phyloP scores from a whole-genome alignment of 2,888 invertebrate species.

The Acanthococcus lagerstroemiae region DNA sequence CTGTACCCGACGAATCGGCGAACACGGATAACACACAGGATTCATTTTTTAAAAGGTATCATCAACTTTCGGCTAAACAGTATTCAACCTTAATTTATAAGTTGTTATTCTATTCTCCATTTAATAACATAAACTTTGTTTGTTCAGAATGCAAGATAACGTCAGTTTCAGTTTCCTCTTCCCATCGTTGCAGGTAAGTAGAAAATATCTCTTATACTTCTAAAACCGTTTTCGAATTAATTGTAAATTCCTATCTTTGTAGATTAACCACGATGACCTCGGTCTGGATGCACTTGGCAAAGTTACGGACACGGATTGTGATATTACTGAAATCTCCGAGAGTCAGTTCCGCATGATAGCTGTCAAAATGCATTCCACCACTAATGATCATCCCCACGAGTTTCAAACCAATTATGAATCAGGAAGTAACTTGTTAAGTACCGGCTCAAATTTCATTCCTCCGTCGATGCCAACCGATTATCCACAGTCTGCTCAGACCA shows the following conservation, averaged over 20 bases:
- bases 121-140: neutral
- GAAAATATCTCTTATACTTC: neutral
- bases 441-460: neutral
- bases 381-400: neutral
- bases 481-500: no score
- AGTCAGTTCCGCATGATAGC: conserved; percentile 2
- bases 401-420: neutral
- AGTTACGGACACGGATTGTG: conserved; percentile 6
- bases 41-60: neutral
- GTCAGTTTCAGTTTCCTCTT: conserved; percentile 11
- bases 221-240: neutral
- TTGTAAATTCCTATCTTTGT: no score
- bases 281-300: conserved; percentile 5
- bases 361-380: conserved; percentile 6
- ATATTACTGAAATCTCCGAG: neutral
- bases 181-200: conserved; percentile 10
- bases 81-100: no score
- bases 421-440: no score
- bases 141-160: conserved; percentile 14
- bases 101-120: neutral
- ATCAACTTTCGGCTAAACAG: neutral
- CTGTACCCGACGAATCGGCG: no score
- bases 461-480: no score
- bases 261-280: neutral
- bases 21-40: no score